phyloP scores from a whole-genome alignment of 2,113 vertebrate genomes.

The Sphaerodactylus townsendi region DNA sequence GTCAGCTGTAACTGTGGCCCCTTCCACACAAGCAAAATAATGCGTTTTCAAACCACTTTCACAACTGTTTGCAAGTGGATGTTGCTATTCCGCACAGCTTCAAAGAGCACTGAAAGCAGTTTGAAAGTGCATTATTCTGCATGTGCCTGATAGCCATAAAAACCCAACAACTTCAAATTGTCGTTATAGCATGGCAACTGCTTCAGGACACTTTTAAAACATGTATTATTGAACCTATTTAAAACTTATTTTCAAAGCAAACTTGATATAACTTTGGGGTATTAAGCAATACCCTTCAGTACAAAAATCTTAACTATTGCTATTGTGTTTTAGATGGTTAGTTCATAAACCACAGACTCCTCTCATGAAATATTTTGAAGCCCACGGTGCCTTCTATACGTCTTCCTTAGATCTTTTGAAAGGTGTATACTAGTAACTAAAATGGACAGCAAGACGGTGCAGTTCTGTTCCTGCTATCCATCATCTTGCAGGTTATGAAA shows the following conservation, averaged over 20 bases:
- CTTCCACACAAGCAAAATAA: no score
- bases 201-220: slow-evolving; percentile 43
- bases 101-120: no score
- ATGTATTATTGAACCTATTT: slow-evolving; percentile 42
- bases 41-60: no score
- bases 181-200: no score
- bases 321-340: slow-evolving; percentile 2
- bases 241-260: slow-evolving; percentile 2
- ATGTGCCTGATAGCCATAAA: no score
- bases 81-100: no score
- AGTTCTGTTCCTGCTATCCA: slow-evolving; percentile 21
- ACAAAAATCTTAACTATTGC: slow-evolving; percentile 33
- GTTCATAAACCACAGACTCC: neutral
- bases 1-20: no score
- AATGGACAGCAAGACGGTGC: slow-evolving; percentile 1
- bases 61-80: no score
- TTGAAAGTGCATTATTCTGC: no score
- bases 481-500: slow-evolving; percentile 12
- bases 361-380: slow-evolving; percentile 25
- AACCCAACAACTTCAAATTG: neutral
- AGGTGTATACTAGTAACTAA: neutral
- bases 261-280: neutral
- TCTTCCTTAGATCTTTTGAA: slow-evolving; percentile 10
- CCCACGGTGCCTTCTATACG: slow-evolving; percentile 47
- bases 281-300: slow-evolving; percentile 8